A percentile compares a stretch with the other conserved stretches of the same genome.
These are phyloP conservation scores for Perognathus longimembris DNA, from an alignment of 2,113 vertebrate genomes.

Conservation along the genomic window DNA sequence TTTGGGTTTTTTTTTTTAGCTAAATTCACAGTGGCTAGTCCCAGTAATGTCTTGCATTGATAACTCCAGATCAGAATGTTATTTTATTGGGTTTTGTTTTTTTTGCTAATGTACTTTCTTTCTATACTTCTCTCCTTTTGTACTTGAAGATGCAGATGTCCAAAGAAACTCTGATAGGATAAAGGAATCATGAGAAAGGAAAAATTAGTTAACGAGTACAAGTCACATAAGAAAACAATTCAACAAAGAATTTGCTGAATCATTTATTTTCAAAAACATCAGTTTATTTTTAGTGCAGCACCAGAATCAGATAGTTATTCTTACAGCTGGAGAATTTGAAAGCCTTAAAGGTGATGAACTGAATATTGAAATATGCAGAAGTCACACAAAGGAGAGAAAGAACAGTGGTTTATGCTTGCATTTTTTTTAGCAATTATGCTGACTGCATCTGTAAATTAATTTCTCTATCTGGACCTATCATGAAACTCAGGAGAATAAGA, in stretches of 20 bases:
- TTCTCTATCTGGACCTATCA: slow-evolving; percentile 78
- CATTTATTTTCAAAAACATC: slow-evolving; percentile 75
- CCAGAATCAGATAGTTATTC: slow-evolving; percentile 60
- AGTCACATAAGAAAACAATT: slow-evolving; percentile 80
- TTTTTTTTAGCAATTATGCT: slow-evolving; percentile 78
- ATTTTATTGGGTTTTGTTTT: slow-evolving; percentile 60
- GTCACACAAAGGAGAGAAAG: slow-evolving; percentile 74
- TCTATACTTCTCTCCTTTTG: slow-evolving; percentile 50
- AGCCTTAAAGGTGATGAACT: slow-evolving; percentile 70
- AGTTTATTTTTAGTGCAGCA: slow-evolving; percentile 62
- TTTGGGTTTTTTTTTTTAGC: not conserved
- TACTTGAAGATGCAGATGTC: slow-evolving; percentile 72
- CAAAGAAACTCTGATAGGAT: slow-evolving; percentile 73
- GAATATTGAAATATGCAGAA: slow-evolving; percentile 78
- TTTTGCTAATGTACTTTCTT: slow-evolving; percentile 49
- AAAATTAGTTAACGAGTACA: slow-evolving; percentile 67
- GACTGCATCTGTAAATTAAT: slow-evolving; percentile 79
- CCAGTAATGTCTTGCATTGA: slow-evolving; percentile 36
- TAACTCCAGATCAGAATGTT: slow-evolving; percentile 54
- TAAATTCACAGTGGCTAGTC: slow-evolving; percentile 58
- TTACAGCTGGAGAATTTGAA: slow-evolving; percentile 74
- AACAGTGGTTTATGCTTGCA: slow-evolving; percentile 69
- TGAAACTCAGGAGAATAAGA: slow-evolving; percentile 77
- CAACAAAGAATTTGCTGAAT: slow-evolving; percentile 79
- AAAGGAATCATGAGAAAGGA: slow-evolving; percentile 79